Conservation (phyloP, 2,888 invertebrate species). For the Lingula anatina region DNA sequence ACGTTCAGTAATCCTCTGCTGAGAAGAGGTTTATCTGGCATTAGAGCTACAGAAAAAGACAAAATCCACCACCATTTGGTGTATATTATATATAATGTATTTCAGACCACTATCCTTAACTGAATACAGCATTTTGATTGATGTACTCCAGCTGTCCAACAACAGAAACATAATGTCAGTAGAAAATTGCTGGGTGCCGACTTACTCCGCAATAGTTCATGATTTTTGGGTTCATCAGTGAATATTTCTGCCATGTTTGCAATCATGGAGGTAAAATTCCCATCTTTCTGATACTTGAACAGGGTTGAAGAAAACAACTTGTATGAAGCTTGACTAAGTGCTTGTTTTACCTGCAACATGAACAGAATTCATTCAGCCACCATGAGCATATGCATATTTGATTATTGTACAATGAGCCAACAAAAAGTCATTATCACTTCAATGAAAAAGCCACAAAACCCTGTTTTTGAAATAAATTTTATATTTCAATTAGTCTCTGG, state of each 20-base stretch:
- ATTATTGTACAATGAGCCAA: not conserved
- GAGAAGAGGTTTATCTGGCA: too few species aligned
- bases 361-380: not conserved
- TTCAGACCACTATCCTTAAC: too few species aligned
- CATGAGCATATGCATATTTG: not conserved
- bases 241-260: constrained; percentile 54
- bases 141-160: too few species aligned
- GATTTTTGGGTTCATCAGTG: constrained; percentile 18
- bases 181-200: not conserved
- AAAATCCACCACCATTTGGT: too few species aligned
- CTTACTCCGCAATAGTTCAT: constrained; percentile 35
- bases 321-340: constrained; percentile 61
- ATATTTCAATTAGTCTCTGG: too few species aligned
- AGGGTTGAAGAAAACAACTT: constrained; percentile 64
- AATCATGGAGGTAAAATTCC: constrained; percentile 60
- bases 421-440: not conserved
- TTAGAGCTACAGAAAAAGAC: too few species aligned
- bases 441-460: too few species aligned
- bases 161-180: constrained; percentile 3
- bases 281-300: constrained; percentile 62
- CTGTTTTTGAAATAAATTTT: too few species aligned
- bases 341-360: constrained; percentile 59
- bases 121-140: too few species aligned
- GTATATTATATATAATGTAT: too few species aligned
- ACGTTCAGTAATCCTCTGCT: too few species aligned